Base-by-base conservation (phyloP, 2,113 vertebrate genomes). In the Zapornia atra region DNA sequence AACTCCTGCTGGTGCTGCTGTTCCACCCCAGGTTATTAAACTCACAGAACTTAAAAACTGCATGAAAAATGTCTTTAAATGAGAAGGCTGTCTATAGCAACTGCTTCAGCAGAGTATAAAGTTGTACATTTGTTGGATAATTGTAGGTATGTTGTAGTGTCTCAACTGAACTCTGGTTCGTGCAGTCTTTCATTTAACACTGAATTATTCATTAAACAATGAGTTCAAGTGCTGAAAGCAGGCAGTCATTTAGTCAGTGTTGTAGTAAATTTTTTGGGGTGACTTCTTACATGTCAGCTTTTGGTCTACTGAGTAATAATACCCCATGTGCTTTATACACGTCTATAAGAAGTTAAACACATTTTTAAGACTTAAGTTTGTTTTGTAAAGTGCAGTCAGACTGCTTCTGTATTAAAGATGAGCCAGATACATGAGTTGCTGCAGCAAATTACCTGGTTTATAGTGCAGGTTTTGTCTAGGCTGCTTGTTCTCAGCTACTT, bases 201-300 rank as follows among this genome's bases (percentile, higher is more conserved):
- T 88, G 76, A 77, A 75, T 96, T 95, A 86, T 88, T 95, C 68
- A 77, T 95, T 61, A 94, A 91, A 25, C 70, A 75, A 33, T 44
- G 64, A 68, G 51, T 96, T 93, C 48, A 95, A 86, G 16, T 71
- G 60, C 38, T 75, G 51, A 88, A 93, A 94, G 68, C 48, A 83
- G 38, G 15, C 53, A 69, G 31, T 73, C 46, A 54, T 78, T 60
- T 40, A 53, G 65, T 71, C 81, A 53, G 38, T 90, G 38, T 31
- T 91, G 81, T 65, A 86, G 56, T 83, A 56, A 34, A n/a, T 60
- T 78, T 77, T 89, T 80, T 0, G 6, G 42, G 56, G 3, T 81
- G 48, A 36, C 36, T 86, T 86, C 50, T 87, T 59, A 44, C 90
- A n/a, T 56, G 26, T 33, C 42, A 83, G 33, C 34, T 66, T 86